Evolutionary conservation across 2,797 vertebrate genomes (phyloP), one percentile per base, ranked within the genome.

Genomic region (Vespertilio murinus): DNA sequence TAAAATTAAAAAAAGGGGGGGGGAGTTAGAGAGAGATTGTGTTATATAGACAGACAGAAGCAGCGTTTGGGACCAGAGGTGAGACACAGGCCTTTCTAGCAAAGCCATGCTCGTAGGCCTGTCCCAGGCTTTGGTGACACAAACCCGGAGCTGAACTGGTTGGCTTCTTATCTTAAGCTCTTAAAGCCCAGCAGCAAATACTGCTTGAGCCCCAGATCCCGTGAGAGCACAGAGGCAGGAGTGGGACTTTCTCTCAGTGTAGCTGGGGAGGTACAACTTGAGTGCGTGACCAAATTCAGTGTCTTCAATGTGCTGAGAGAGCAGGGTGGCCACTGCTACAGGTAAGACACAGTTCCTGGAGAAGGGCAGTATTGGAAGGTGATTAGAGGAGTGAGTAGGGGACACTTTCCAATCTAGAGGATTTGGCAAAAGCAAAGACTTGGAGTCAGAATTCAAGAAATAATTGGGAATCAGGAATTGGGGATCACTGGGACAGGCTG

Each of bases 381-480:
- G 35, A 42, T 18, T 52, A 75, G 40, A 86, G 23, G 30, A 81
- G 78, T 38, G 35, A 18, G 38, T 42, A 8, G 35, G 38, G 22
- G 54, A 0, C 3, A 42, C 3, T 71, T 88, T 81, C 35, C 67
- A 95, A 81, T 88, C 74, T 71, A 84, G 70, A 88, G n/a, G 23
- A 84, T 54, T 73, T 95, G 64, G 33, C 40, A 86, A 91, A 84
- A 94, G 14, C 14, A 65, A 80, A 93, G 81, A 35, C 22, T 71
- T 79, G 28, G 38, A 82, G 8, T 91, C 23, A 61, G 45, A 85
- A 88, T 54, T 71, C 17, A 47, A 77, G 83, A 86, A 65, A 77
- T 69, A 49, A 74, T 8, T 73, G n/a, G 59, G 40, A 64, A n/a
- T 83, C 35, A 30, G 47, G 38, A 61, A 18, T 7, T 42, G 40